Conservation (phyloP, 2,888 invertebrate genomes). For the Limnephilus rhombicus region DNA sequence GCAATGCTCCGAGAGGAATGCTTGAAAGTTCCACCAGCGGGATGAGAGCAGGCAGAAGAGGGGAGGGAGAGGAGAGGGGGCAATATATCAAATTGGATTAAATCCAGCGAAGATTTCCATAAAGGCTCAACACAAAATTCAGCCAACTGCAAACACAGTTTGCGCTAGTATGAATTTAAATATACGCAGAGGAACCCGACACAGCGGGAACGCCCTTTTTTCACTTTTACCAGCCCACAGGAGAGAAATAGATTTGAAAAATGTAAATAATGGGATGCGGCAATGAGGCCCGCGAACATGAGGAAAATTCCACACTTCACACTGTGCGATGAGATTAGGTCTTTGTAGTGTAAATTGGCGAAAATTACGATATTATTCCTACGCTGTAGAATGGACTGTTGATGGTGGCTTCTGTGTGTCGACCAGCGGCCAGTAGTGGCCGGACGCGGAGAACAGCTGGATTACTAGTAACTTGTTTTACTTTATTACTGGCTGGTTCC, state of each 20-base stretch:
- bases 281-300: background rate
- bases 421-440: background rate
- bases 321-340: background rate
- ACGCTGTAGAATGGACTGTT: background rate
- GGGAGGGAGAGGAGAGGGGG: conserved; percentile 11
- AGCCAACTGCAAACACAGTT: conserved; percentile 60
- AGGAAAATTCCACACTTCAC: background rate
- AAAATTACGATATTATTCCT: background rate
- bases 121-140: conserved; percentile 59
- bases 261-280: background rate
- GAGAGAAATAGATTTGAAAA: conserved; percentile 27
- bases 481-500: background rate
- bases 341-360: background rate
- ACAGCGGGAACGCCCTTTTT: conserved; percentile 46
- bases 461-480: background rate
- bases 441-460: background rate
- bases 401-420: background rate
- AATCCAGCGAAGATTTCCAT: conserved; percentile 62
- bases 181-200: conserved; percentile 49
- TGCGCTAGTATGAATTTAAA: conserved; percentile 61
- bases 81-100: conserved; percentile 63
- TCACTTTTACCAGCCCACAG: background rate
- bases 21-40: conserved; percentile 11
- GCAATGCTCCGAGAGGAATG: conserved; percentile 36
- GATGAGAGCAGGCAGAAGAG: background rate